Evolutionary conservation across 1,140 invertebrate species (phyloP), one percentile per base, ranked within the genome.

Genomic region (Hesperophylax magnus): DNA sequence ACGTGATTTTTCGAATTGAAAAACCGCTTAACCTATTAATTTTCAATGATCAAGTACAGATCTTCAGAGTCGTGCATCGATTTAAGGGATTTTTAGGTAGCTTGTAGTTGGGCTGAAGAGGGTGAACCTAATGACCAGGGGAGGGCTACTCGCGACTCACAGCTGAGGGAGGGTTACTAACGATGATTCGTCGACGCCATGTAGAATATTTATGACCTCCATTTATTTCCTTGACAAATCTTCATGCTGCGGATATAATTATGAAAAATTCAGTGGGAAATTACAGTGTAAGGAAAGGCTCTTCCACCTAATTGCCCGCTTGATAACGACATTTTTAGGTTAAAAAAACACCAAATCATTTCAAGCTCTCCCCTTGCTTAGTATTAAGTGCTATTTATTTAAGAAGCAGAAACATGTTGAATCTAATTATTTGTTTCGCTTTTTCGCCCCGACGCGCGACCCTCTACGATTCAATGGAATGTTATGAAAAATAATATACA

Each of bases 171-270:
- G 69, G 69, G 39, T 6, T 54, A 54, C 69, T 72, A 72, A 72
- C 69, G 69, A 72, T 72, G 69, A 72, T 72, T 72, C 69, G 69
- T 72, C 69, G 69, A 52, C 47, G 69, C 69, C 52, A 72, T 56
- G 69, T 72, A 72, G 69, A 72, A 72, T 72, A 72, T 72, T 72
- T 72, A 72, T 72, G 47, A 52, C 20, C 20, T 47, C 27, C 69
- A 72, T 72, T 72, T 53, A 22, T 72, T 72, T 54, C 47, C 69
- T 52, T 72, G 69, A 72, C 69, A 72, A 72, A 72, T 72, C 69
- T 72, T 72, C 69, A 72, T 72, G 47, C 69, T 31, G 52, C 47
- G 69, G 69, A 72, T 72, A 72, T 72, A 72, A 72, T 72, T 72
- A 56, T 72, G 69, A 72, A 72, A 72, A 56, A 72, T 72, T 54